Evolutionary conservation across 1,140 invertebrate species (phyloP), one percentile per base, ranked within the genome.

Genomic region (Anastrepha obliqua): DNA sequence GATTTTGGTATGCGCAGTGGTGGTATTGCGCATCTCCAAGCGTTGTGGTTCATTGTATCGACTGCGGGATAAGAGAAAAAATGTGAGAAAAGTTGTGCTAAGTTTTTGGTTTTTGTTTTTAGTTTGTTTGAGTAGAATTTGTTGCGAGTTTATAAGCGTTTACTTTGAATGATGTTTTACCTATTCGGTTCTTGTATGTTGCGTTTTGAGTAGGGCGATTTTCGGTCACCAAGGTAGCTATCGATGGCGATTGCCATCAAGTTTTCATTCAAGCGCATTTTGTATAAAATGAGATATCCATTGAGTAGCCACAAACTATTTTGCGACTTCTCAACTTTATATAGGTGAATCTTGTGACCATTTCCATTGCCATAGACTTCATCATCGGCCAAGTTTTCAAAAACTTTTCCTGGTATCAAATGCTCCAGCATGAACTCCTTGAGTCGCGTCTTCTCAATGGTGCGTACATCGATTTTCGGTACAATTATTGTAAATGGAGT

Each of bases 401-500:
- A 94, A 67, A 94, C 92, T 88, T 93, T 93, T 64, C 94, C 94
- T 3, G 93, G 92, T 59, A 95, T 93, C 88, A 95, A 93, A 90
- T 95, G 95, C 87, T 95, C 94, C 88, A 95, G 90, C 85, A 95
- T 92, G 85, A 95, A 92, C 88, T 94, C 94, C 89, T 95, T 95
- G 5, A 95, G 90, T 20, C 91, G 93, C 44, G 94, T 93, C 60
- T 93, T 92, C 85, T 94, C 93, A 87, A 94, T 93, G 29, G 90
- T 93, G 17, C 93, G 94, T 85, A 94, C 93, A 92, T 95, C 92
- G 87, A 93, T 95, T 90, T 93, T 92, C 15, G 95, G 95, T 86
- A 95, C 94, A 89, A 95, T 93, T 89, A 95, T 94, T 88, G 95
- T 95, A 89, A 94, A 95, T 4, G 94, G 94, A 86, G 94, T 93